Percentiles rank a stretch among this genome's conserved stretches.
phyloP scores from a whole-genome alignment of 2,797 vertebrate genomes.

The Mastacembelus armatus region DNA sequence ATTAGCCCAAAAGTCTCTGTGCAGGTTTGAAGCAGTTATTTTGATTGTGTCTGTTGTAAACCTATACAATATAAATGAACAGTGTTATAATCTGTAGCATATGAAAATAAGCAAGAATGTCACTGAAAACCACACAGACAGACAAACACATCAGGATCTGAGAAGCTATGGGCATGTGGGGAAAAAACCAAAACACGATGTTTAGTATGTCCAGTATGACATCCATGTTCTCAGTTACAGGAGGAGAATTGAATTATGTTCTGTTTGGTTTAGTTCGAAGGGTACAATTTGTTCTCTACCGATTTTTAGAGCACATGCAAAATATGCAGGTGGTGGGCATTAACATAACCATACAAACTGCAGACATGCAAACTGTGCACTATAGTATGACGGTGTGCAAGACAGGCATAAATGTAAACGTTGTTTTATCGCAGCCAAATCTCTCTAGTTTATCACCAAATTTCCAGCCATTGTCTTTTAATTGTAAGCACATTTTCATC shows the following conservation, averaged over 20 bases:
- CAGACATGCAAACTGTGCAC: background rate
- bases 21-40: slow-evolving; percentile 28
- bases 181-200: slow-evolving; percentile 1
- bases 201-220: slow-evolving; percentile 27
- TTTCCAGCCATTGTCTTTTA: slow-evolving; percentile 24
- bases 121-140: slow-evolving; percentile 12
- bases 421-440: slow-evolving; percentile 21
- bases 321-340: slow-evolving; percentile 32
- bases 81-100: slow-evolving; percentile 14
- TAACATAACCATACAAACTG: slow-evolving; percentile 7
- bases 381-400: background rate
- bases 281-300: slow-evolving; percentile 50
- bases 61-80: slow-evolving; percentile 3
- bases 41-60: slow-evolving; percentile 12
- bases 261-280: slow-evolving; percentile 54
- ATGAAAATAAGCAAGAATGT: slow-evolving; percentile 11
- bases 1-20: slow-evolving; percentile 29
- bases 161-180: background rate
- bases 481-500: slow-evolving; percentile 37
- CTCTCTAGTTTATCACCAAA: slow-evolving; percentile 16
- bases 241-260: slow-evolving; percentile 26
- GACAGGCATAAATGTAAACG: background rate
- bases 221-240: slow-evolving; percentile 31
- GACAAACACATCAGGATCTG: background rate
- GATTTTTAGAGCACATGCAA: slow-evolving; percentile 35